A percentile compares a stretch with the other conserved stretches of the same genome.
Evolutionary conservation across 2,888 invertebrate species (phyloP).

Genomic region (Nephrotoma flavescens): DNA sequence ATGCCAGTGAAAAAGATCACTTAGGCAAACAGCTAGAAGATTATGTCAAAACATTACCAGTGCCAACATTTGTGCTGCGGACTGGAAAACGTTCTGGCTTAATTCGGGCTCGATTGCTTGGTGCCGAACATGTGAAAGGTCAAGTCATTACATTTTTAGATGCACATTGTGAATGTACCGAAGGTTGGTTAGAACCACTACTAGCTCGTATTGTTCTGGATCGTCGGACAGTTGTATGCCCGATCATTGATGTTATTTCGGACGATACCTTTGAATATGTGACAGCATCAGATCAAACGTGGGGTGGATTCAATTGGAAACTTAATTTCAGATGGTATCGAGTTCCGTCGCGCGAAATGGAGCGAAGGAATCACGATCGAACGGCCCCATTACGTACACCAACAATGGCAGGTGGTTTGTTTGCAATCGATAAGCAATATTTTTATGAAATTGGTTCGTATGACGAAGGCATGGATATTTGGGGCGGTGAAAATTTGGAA

Average conservation of each 20-base stretch:
- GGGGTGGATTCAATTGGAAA: slow-evolving; percentile 99
- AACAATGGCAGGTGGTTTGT: slow-evolving; percentile 96
- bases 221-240: slow-evolving; percentile 88
- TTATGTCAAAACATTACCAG: slow-evolving; percentile 73
- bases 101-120: slow-evolving; percentile 86
- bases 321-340: slow-evolving; percentile 98
- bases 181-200: slow-evolving; percentile 97
- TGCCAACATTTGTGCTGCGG: slow-evolving; percentile 73
- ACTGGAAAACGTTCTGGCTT: slow-evolving; percentile 89
- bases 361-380: slow-evolving; percentile 80
- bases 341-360: slow-evolving; percentile 94
- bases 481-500: slow-evolving; percentile 57
- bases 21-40: slow-evolving; percentile 78
- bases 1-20: slow-evolving; percentile 91
- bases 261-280: slow-evolving; percentile 99
- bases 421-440: slow-evolving; percentile 88
- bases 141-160: slow-evolving; percentile 34
- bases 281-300: slow-evolving; percentile 96
- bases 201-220: slow-evolving; percentile 83
- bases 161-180: slow-evolving; percentile 44
- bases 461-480: slow-evolving; percentile 99
- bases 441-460: slow-evolving; percentile 97
- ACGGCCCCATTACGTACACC: slow-evolving; percentile 88
- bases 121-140: slow-evolving; percentile 74
- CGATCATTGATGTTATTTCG: slow-evolving; percentile 97